A percentile compares a stretch with the other conserved stretches of the same genome.
These are phyloP conservation scores for Leucozona laternaria DNA, from an alignment of 2,888 invertebrate species.

Conservation along the genomic window DNA sequence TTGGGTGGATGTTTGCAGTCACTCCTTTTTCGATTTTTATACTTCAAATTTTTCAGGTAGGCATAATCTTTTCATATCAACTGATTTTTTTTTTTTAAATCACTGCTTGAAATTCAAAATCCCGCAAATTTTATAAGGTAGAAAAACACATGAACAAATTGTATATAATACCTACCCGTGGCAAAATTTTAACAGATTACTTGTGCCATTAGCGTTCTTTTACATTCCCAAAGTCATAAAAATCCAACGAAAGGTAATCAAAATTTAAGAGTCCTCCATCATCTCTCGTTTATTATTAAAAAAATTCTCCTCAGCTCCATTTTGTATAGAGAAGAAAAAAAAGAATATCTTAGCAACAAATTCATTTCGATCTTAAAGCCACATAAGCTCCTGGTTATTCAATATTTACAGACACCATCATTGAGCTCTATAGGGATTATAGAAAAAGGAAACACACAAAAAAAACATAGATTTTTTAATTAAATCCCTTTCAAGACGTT, in stretches of 20 bases:
- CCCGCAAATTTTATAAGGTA: too few species aligned
- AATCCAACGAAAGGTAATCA: slow-evolving; percentile 47
- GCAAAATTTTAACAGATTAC: not conserved
- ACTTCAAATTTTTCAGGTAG: too few species aligned
- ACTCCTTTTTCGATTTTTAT: too few species aligned
- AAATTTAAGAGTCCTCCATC: slow-evolving; percentile 54
- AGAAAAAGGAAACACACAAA: slow-evolving; percentile 12
- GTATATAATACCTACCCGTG: too few species aligned
- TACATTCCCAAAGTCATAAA: slow-evolving; percentile 24
- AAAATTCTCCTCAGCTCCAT: slow-evolving; percentile 1
- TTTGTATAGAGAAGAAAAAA: not conserved
- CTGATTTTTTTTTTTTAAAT: too few species aligned
- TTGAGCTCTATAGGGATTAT: slow-evolving; percentile 15
- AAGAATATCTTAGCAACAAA: not conserved
- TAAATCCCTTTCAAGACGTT: slow-evolving; percentile 71
- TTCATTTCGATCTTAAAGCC: slow-evolving; percentile 50
- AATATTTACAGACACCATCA: slow-evolving; percentile 59
- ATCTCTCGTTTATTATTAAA: slow-evolving; percentile 37
- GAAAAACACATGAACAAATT: too few species aligned
- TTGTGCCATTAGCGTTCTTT: not conserved
- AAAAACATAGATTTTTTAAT: slow-evolving; percentile 62
- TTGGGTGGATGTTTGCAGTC: too few species aligned
- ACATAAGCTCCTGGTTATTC: slow-evolving; percentile 60
- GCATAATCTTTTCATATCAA: too few species aligned
- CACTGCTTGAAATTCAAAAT: too few species aligned